Conservation (phyloP, 2,888 invertebrate genomes). For the Beris morrisii region DNA sequence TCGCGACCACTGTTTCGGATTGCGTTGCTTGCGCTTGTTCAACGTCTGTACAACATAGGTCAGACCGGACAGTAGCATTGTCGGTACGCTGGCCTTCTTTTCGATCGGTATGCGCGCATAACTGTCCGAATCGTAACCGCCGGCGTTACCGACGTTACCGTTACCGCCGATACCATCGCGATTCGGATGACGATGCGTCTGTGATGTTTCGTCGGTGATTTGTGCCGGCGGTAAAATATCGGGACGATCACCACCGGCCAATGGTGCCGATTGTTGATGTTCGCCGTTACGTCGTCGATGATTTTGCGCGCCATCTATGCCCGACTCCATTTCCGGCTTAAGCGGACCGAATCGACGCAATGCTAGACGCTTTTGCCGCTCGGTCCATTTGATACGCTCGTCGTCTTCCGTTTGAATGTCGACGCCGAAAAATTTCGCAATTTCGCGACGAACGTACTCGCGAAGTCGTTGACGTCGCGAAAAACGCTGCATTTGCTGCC, state of each 20-base stretch:
- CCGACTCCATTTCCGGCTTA: slow-evolving; percentile 41
- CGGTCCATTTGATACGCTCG: slow-evolving; percentile 51
- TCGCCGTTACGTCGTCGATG: not conserved
- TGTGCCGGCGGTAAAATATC: slow-evolving; percentile 55
- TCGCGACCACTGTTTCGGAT: slow-evolving; percentile 66
- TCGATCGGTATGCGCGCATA: slow-evolving; percentile 52
- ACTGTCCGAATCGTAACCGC: slow-evolving; percentile 6
- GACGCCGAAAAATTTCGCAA: slow-evolving; percentile 54
- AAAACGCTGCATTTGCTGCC: slow-evolving; percentile 43
- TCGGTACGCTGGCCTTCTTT: slow-evolving; percentile 52
- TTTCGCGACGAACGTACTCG: slow-evolving; percentile 51
- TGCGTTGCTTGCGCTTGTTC: slow-evolving; percentile 53
- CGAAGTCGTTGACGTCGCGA: slow-evolving; percentile 52
- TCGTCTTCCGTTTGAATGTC: slow-evolving; percentile 50
- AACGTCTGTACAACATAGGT: slow-evolving; percentile 60
- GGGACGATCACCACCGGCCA: slow-evolving; percentile 48
- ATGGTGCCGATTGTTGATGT: slow-evolving; percentile 11
- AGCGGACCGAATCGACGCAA: slow-evolving; percentile 50
- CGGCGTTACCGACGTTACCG: not conserved
- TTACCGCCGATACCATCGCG: slow-evolving; percentile 41
- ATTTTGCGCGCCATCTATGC: not conserved
- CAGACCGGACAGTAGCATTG: slow-evolving; percentile 52
- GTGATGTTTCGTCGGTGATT: slow-evolving; percentile 43
- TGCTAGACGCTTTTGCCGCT: slow-evolving; percentile 53
- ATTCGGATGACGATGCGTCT: slow-evolving; percentile 33